Percentiles rank a stretch among this genome's conserved stretches.
These are phyloP conservation scores for Agonopterix alstromeriana DNA, from an alignment of 2,888 invertebrate genomes.

Conservation along the genomic window DNA sequence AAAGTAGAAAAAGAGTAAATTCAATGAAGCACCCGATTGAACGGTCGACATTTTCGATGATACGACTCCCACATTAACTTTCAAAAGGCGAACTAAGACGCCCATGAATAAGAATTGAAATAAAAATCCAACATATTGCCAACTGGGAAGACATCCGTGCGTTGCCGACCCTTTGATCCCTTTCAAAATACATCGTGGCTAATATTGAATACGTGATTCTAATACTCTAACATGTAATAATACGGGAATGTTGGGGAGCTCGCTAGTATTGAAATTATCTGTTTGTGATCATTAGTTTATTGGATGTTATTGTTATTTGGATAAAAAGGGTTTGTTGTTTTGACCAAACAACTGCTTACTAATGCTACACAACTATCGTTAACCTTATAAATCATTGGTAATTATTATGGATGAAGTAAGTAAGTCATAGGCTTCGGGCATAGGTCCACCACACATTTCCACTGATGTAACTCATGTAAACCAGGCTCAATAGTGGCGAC, in stretches of 20 bases:
- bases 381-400: too few species aligned
- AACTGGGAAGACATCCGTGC: constrained; percentile 10
- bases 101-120: constrained; percentile 22
- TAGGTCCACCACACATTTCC: too few species aligned
- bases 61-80: constrained; percentile 15
- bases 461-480: too few species aligned
- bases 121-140: constrained; percentile 16
- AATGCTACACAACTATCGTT: too few species aligned
- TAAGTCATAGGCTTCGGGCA: too few species aligned
- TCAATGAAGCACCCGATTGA: not conserved
- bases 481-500: too few species aligned
- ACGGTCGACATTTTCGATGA: constrained; percentile 1
- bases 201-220: constrained; percentile 37
- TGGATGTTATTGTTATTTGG: too few species aligned
- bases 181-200: constrained; percentile 23
- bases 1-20: not conserved
- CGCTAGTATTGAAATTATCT: not conserved
- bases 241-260: constrained; percentile 3
- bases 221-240: constrained; percentile 19
- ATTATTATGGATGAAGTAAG: too few species aligned
- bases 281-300: too few species aligned
- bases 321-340: too few species aligned
- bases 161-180: constrained; percentile 26
- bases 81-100: constrained; percentile 17
- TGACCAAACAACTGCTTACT: too few species aligned